phyloP scores from a whole-genome alignment of 1,140 invertebrate species.

The Caligus rogercresseyi region DNA sequence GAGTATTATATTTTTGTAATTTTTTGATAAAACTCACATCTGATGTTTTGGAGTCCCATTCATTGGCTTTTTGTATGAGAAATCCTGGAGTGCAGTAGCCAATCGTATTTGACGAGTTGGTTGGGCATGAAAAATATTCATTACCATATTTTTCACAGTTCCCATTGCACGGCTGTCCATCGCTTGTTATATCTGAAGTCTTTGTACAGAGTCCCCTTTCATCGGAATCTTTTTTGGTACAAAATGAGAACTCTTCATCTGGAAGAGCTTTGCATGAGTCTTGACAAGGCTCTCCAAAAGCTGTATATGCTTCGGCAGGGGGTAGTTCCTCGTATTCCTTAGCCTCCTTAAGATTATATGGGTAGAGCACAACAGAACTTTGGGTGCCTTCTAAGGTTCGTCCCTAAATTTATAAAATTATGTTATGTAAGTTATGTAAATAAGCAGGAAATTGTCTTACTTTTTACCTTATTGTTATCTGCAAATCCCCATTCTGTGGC shows the following conservation, averaged over 20 bases:
- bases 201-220: background rate
- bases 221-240: background rate
- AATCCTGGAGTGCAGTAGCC: background rate
- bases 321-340: background rate
- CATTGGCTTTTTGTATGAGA: background rate
- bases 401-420: too few species aligned
- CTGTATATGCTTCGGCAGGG: background rate
- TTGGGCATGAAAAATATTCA: background rate
- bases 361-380: background rate
- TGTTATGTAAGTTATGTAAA: too few species aligned
- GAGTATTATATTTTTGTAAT: too few species aligned
- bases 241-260: background rate
- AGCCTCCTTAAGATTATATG: background rate
- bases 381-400: too few species aligned
- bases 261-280: background rate
- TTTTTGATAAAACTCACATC: too few species aligned
- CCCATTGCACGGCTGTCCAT: background rate
- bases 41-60: too few species aligned
- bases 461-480: background rate
- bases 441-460: too few species aligned
- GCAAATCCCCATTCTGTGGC: background rate
- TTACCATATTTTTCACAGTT: background rate
- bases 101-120: background rate
- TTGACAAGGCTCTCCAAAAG: background rate
- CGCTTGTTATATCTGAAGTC: background rate